Conservation (phyloP, 1,140 invertebrate species). For the Leguminivora glycinivorella region DNA sequence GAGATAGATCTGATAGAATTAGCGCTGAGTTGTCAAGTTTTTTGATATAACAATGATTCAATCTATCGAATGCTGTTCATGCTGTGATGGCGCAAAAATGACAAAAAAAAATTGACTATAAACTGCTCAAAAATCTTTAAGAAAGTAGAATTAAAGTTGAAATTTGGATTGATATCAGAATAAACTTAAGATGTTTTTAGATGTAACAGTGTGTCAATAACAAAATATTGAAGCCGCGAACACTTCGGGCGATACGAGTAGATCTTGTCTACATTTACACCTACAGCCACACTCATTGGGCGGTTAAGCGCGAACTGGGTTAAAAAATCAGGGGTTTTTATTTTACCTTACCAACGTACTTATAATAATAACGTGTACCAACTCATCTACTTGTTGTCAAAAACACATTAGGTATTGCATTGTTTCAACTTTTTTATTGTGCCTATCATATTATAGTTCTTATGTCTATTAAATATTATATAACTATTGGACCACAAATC, state of each 20-base stretch:
- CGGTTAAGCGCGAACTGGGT: neutral
- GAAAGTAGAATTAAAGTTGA: neutral
- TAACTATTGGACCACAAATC: too few species aligned
- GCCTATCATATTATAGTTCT: too few species aligned
- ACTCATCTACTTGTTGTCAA: too few species aligned
- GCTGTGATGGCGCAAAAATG: neutral
- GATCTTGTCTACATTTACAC: neutral
- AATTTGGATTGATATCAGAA: neutral
- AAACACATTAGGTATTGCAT: too few species aligned
- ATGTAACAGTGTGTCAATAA: neutral
- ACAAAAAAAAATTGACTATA: neutral
- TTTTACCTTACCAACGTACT: too few species aligned
- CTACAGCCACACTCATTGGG: neutral
- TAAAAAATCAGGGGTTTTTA: neutral
- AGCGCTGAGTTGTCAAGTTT: too few species aligned
- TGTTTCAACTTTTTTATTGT: too few species aligned
- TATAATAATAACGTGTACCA: too few species aligned
- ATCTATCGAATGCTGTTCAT: too few species aligned
- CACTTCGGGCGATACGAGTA: neutral
- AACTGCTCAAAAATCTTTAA: neutral
- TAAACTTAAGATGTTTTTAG: neutral
- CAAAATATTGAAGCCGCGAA: neutral
- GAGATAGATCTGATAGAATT: too few species aligned
- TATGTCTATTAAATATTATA: too few species aligned
- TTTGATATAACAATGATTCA: too few species aligned